Conservation (phyloP, 2,888 invertebrate genomes). For the Tetanocera ferruginea region DNA sequence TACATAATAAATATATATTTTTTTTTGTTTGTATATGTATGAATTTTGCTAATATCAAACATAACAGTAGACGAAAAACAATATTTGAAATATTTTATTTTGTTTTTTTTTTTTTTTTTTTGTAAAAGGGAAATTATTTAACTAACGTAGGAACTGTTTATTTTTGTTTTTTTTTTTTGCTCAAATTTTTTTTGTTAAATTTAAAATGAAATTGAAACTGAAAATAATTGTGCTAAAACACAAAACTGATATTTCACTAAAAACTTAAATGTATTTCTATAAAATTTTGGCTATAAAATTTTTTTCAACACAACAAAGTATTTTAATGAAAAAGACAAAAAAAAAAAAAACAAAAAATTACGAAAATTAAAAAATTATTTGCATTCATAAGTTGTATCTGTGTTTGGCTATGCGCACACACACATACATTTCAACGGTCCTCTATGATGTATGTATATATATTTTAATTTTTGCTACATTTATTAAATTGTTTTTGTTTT, state of each 20-base stretch:
- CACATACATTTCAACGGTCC: too few relatives aligned
- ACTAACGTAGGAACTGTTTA: slow-evolving; percentile 36
- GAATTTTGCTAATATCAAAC: slow-evolving; percentile 1
- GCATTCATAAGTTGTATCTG: too few relatives aligned
- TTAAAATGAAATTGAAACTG: background rate
- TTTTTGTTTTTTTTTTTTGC: slow-evolving; percentile 3
- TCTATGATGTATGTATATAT: background rate
- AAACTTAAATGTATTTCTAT: background rate
- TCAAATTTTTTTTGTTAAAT: background rate
- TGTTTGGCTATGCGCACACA: too few relatives aligned
- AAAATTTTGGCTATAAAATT: slow-evolving; percentile 1
- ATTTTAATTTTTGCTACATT: background rate
- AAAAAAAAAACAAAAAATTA: too few relatives aligned
- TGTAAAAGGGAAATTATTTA: background rate
- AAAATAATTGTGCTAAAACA: slow-evolving; percentile 4
- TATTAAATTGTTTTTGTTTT: background rate
- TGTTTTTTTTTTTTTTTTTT: slow-evolving; percentile 10
- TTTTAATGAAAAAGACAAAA: too few relatives aligned
- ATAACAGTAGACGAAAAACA: background rate
- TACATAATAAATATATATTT: background rate
- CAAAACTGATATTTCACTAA: slow-evolving; percentile 39
- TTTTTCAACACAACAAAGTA: background rate
- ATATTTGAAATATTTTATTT: background rate
- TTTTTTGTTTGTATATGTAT: slow-evolving; percentile 1
- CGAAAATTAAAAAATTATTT: slow-evolving; percentile 1